Percentiles rank a stretch among this genome's conserved stretches.
phyloP scores from a whole-genome alignment of 2,113 vertebrate genomes.

The Hippocampus barbouri region DNA sequence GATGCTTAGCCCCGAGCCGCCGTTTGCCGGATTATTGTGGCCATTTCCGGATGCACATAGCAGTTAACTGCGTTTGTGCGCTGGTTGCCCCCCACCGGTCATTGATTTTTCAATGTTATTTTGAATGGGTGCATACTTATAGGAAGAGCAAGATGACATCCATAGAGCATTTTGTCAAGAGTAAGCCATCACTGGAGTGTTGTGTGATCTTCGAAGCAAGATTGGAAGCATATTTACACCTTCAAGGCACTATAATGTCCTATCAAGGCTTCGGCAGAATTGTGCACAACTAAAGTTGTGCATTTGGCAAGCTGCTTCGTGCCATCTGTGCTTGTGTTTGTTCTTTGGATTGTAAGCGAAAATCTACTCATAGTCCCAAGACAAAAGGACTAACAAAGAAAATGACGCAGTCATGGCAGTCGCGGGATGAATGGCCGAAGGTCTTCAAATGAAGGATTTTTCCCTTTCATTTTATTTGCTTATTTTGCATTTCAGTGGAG shows the following conservation, averaged over 20 bases:
- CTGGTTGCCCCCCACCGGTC: too few relatives aligned
- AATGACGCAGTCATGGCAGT: too few relatives aligned
- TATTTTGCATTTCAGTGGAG: background rate
- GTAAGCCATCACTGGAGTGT: background rate
- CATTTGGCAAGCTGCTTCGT: background rate
- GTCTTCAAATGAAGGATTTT: background rate
- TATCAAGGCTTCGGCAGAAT: background rate
- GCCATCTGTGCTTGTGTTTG: constrained; percentile 1
- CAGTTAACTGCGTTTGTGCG: background rate
- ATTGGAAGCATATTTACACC: background rate
- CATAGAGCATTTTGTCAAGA: background rate
- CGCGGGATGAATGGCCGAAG: background rate
- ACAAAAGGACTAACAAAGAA: background rate
- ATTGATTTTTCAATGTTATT: background rate
- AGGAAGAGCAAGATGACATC: background rate
- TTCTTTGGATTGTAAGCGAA: background rate
- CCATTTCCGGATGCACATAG: background rate
- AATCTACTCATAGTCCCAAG: background rate
- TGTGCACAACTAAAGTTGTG: background rate
- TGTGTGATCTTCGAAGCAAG: background rate
- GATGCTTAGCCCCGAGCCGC: constrained; percentile 3
- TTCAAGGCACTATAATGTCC: background rate
- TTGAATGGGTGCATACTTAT: background rate
- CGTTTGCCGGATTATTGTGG: background rate
- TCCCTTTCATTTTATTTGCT: background rate